Evolutionary conservation across 1,140 invertebrate genomes (phyloP).

Genomic region (Neodiprion virginianus): DNA sequence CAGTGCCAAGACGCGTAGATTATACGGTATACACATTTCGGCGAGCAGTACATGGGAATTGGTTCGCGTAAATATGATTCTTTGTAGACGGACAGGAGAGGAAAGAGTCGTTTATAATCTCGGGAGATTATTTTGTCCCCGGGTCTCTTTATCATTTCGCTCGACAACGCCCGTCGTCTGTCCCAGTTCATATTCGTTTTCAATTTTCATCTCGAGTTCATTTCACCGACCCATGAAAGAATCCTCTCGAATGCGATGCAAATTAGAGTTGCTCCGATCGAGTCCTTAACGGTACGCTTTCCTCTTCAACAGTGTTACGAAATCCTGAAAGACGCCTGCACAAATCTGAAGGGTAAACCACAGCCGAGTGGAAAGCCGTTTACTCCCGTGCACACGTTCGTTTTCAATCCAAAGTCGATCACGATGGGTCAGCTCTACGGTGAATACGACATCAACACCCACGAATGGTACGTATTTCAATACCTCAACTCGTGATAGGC

Average conservation of each 20-base stretch:
- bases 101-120: background rate
- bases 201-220: too few species aligned
- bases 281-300: too few species aligned
- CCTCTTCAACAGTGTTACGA: conserved; percentile 69
- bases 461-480: conserved; percentile 70
- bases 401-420: conserved; percentile 82
- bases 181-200: too few species aligned
- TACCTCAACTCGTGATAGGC: background rate
- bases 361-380: conserved; percentile 73
- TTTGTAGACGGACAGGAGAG: background rate
- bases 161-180: too few species aligned
- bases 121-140: too few species aligned
- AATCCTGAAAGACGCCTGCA: conserved; percentile 70
- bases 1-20: too few species aligned
- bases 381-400: conserved; percentile 65
- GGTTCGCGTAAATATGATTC: background rate
- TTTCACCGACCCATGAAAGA: too few species aligned
- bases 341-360: conserved; percentile 67
- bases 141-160: too few species aligned
- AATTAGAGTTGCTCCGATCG: too few species aligned
- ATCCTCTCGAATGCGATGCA: too few species aligned
- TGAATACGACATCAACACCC: conserved; percentile 80
- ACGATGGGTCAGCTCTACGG: conserved; percentile 86
- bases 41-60: background rate
- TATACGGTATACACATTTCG: too few species aligned